These are phyloP conservation scores for Eptesicus fuscus DNA, from an alignment of 2,113 vertebrate genomes.

Conservation along the genomic window DNA sequence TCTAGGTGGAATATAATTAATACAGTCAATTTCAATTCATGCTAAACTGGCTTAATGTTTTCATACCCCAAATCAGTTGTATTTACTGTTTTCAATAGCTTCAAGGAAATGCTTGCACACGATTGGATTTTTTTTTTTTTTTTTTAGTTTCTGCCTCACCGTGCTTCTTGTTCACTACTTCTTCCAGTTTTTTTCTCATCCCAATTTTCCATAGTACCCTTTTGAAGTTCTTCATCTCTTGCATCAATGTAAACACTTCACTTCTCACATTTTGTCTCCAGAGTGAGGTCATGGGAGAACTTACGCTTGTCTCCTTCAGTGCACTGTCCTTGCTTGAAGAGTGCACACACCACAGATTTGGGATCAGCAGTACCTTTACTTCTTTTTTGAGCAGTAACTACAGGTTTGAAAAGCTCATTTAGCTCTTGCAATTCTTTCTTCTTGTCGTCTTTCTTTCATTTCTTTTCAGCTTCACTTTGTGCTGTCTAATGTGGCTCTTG, in stretches of 20 bases:
- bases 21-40: slow-evolving; percentile 76
- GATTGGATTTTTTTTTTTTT: slow-evolving; percentile 96
- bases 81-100: slow-evolving; percentile 97
- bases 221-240: no score
- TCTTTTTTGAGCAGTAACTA: slow-evolving; percentile 94
- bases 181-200: slow-evolving; percentile 98
- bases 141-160: slow-evolving; percentile 99
- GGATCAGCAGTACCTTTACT: slow-evolving; percentile 93
- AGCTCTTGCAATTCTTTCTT: slow-evolving; percentile 94
- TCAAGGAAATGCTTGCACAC: slow-evolving; percentile 97
- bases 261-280: slow-evolving; percentile 91
- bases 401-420: slow-evolving; percentile 95
- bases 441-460: slow-evolving; percentile 91
- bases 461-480: slow-evolving; percentile 85
- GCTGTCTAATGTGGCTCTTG: slow-evolving; percentile 84
- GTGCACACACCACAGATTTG: slow-evolving; percentile 93
- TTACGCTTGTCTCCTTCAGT: slow-evolving; percentile 96
- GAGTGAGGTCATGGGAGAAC: slow-evolving; percentile 92
- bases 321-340: slow-evolving; percentile 97
- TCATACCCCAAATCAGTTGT: slow-evolving; percentile 97
- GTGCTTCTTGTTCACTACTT: slow-evolving; percentile 97
- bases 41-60: slow-evolving; percentile 66
- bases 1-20: slow-evolving; percentile 75
- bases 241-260: not conserved
- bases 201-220: slow-evolving; percentile 99